Percentiles rank a stretch among this genome's conserved stretches.
These are phyloP conservation scores for Limenitis camilla DNA, from an alignment of 2,888 invertebrate genomes.

Conservation along the genomic window DNA sequence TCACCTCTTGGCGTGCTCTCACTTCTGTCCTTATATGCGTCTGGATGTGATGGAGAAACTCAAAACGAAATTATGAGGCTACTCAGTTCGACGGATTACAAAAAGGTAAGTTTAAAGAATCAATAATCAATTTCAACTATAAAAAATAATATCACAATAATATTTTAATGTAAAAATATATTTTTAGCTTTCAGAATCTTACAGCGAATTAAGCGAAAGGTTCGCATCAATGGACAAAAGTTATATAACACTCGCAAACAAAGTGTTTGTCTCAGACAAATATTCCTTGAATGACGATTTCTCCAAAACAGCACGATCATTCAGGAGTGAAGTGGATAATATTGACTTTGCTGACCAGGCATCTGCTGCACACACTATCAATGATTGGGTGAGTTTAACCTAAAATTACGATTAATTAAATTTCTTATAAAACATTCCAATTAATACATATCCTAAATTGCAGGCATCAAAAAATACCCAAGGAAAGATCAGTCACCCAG, in stretches of 20 bases:
- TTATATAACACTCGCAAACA: constrained; percentile 40
- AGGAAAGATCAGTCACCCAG: constrained; percentile 39
- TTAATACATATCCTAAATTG: too few relatives aligned
- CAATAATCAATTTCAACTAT: too few relatives aligned
- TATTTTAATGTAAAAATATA: not conserved
- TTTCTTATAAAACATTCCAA: too few relatives aligned
- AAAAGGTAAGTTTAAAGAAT: constrained; percentile 27
- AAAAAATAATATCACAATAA: too few relatives aligned
- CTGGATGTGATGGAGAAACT: constrained; percentile 29
- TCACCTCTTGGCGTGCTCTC: constrained; percentile 41
- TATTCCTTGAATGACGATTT: constrained; percentile 31
- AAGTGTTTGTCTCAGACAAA: constrained; percentile 34
- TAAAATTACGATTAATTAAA: not conserved
- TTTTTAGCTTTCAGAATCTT: constrained; percentile 33
- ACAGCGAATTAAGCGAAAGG: constrained; percentile 29
- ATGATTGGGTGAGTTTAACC: constrained; percentile 9
- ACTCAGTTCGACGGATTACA: constrained; percentile 32
- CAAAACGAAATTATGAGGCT: constrained; percentile 31
- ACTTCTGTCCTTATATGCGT: constrained; percentile 36
- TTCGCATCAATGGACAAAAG: constrained; percentile 34
- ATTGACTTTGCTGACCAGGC: constrained; percentile 1
- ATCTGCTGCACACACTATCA: constrained; percentile 6
- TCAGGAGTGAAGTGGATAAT: constrained; percentile 19
- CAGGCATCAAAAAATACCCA: constrained; percentile 39
- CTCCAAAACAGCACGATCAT: constrained; percentile 24